These are phyloP conservation scores for Myotis vivesi DNA, from an alignment of 2,797 vertebrate genomes.

Conservation along the genomic window DNA sequence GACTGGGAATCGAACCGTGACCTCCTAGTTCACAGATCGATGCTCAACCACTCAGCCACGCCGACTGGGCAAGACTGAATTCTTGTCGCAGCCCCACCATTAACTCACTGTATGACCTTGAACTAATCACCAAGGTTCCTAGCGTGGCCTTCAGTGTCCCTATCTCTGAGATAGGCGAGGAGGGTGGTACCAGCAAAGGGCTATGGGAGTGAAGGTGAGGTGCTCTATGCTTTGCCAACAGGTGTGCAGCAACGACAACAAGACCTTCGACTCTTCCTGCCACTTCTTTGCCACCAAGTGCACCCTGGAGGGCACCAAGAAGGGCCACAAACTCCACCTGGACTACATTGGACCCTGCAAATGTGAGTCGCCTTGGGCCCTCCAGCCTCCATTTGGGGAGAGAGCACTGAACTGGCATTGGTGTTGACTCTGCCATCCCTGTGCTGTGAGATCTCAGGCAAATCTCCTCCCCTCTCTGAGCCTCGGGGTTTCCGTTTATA, in stretches of 20 bases:
- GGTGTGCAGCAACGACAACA: slow-evolving; percentile 98
- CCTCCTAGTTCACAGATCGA: too few relatives aligned
- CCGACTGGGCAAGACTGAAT: not conserved
- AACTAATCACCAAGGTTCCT: not conserved
- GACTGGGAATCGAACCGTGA: too few relatives aligned
- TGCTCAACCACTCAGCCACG: too few relatives aligned
- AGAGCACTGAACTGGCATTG: not conserved
- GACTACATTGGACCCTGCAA: slow-evolving; percentile 99
- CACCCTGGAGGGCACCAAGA: slow-evolving; percentile 98
- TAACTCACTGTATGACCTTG: not conserved
- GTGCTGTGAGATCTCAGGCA: not conserved
- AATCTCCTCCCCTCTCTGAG: not conserved
- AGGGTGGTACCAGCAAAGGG: rapidly evolving
- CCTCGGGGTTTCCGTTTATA: not conserved
- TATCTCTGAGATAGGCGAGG: not conserved
- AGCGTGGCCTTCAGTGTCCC: not conserved
- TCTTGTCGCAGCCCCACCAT: not conserved
- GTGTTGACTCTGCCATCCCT: not conserved
- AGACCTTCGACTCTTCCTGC: slow-evolving; percentile 97
- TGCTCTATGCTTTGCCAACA: slow-evolving; percentile 71
- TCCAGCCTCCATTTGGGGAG: not conserved
- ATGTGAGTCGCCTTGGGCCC: slow-evolving; percentile 86
- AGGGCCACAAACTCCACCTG: slow-evolving; percentile 98
- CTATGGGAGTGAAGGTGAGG: not conserved
- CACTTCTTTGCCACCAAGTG: slow-evolving; percentile 99